Percentiles rank a stretch among this genome's conserved stretches.
These are phyloP conservation scores for Tiaroga cobitis DNA, from an alignment of 2,797 vertebrate species.

Conservation along the genomic window DNA sequence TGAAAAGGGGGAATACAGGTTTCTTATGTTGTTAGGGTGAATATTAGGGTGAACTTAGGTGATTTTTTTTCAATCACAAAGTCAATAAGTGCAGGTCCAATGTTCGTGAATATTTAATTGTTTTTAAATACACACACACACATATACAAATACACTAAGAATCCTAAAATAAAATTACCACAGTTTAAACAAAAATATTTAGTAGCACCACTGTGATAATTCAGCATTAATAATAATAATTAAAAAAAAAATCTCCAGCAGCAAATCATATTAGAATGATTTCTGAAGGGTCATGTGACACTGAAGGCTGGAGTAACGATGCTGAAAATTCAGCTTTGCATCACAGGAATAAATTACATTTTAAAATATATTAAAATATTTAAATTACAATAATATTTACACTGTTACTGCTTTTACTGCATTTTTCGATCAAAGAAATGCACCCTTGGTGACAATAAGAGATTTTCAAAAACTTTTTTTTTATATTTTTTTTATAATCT, in stretches of 20 bases:
- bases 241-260: background rate
- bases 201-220: background rate
- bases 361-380: background rate
- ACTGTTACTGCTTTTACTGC: background rate
- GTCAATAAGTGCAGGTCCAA: background rate
- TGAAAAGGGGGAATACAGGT: background rate
- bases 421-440: background rate
- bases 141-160: background rate
- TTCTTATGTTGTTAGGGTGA: background rate
- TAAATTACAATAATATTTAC: no score
- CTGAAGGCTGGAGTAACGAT: background rate
- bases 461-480: background rate
- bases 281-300: background rate
- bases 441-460: background rate
- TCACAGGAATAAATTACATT: no score
- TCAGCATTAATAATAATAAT: background rate
- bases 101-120: background rate
- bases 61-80: no score
- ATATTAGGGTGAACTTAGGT: background rate
- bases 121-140: background rate
- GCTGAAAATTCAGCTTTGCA: no score
- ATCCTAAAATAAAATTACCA: background rate
- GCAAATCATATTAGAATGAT: background rate
- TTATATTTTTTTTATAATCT: no score
- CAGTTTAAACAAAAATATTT: background rate